These are phyloP conservation scores for Picus viridis DNA, from an alignment of 2,797 vertebrate genomes.

Conservation along the genomic window DNA sequence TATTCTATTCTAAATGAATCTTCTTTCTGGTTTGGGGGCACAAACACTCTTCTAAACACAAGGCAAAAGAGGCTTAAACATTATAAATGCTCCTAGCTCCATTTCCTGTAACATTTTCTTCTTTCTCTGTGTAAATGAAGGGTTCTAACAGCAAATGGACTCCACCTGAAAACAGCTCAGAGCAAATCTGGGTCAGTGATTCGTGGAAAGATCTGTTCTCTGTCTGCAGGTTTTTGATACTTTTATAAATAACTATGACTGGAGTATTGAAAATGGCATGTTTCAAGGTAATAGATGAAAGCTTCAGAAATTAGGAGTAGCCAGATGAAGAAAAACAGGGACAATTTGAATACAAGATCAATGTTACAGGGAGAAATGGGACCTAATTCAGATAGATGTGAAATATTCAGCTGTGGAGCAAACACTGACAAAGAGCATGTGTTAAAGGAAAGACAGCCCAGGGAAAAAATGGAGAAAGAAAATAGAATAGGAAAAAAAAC, in stretches of 20 bases:
- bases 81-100: not conserved
- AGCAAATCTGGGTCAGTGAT: constrained; percentile 35
- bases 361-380: not conserved
- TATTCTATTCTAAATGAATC: not conserved
- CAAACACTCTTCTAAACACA: not conserved
- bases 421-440: not conserved
- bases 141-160: not conserved
- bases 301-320: not conserved
- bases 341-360: not conserved
- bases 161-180: constrained; percentile 21
- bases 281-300: constrained; percentile 15
- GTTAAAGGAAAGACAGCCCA: not conserved
- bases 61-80: not conserved
- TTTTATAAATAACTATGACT: constrained; percentile 21
- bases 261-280: not conserved
- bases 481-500: not conserved
- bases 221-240: not conserved
- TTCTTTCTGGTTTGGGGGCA: not conserved
- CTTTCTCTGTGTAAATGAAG: constrained; percentile 11
- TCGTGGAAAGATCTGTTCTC: constrained; percentile 10
- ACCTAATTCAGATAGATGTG: constrained; percentile 24
- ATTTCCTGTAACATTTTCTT: not conserved
- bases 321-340: not conserved
- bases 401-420: not conserved
- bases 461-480: not conserved